These are phyloP conservation scores for Vireo altiloquus DNA, from an alignment of 2,113 vertebrate genomes.

Conservation along the genomic window DNA sequence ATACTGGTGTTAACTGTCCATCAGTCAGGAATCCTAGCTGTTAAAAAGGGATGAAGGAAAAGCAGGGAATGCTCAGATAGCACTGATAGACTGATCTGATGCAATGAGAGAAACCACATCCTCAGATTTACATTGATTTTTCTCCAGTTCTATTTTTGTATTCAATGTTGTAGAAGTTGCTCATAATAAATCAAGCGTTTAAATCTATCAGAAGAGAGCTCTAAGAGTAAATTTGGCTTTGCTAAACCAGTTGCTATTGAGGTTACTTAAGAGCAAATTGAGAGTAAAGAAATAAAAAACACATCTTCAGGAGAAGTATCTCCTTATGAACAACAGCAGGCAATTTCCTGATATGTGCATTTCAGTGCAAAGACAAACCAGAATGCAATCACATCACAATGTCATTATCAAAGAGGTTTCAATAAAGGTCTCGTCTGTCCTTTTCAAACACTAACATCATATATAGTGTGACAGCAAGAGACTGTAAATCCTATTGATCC, in stretches of 20 bases:
- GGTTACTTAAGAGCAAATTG: background rate
- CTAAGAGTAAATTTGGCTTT: background rate
- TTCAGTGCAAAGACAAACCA: background rate
- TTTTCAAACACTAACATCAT: background rate
- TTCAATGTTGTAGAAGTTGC: background rate
- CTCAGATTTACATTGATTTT: background rate
- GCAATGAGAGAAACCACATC: background rate
- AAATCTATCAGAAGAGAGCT: background rate
- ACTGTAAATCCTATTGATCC: background rate
- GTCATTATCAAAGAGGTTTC: background rate
- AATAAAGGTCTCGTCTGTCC: background rate
- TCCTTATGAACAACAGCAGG: background rate
- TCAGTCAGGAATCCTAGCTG: background rate
- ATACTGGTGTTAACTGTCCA: background rate
- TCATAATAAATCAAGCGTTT: background rate
- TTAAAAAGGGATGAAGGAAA: background rate
- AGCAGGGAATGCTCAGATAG: background rate
- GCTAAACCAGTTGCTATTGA: background rate
- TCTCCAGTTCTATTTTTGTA: background rate
- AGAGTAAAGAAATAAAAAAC: background rate
- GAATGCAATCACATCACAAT: background rate
- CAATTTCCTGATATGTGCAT: background rate
- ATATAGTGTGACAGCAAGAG: background rate
- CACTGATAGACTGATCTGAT: accelerated
- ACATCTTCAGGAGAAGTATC: background rate